Evolutionary conservation across 2,888 invertebrate genomes (phyloP).

Genomic region (Hyppa rectilinea): DNA sequence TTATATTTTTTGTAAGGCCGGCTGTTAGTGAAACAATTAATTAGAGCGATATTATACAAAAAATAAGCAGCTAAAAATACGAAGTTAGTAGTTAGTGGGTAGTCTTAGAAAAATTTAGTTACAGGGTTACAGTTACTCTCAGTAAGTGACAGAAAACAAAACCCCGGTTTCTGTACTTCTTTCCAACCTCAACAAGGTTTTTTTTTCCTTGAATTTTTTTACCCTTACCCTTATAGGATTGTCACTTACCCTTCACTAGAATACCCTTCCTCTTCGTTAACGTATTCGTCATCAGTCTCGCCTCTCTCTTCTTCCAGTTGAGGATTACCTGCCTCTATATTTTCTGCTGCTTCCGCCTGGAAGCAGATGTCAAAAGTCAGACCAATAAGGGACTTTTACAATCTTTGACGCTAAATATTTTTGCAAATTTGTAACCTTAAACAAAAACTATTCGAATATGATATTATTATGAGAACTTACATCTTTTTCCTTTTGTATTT

Average conservation of each 20-base stretch:
- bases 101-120: background rate
- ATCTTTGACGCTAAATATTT: background rate
- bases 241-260: conserved; percentile 91
- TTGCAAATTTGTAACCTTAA: too few species aligned
- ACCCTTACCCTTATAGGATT: background rate
- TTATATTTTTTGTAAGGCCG: conserved; percentile 85
- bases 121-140: background rate
- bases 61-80: background rate
- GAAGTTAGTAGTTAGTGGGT: background rate
- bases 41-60: conserved; percentile 22
- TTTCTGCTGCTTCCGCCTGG: conserved; percentile 78
- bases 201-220: background rate
- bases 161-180: background rate
- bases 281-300: conserved; percentile 92
- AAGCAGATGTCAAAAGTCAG: background rate
- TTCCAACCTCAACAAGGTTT: background rate
- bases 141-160: background rate
- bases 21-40: conserved; percentile 72
- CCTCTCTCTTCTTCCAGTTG: conserved; percentile 90
- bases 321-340: conserved; percentile 85
- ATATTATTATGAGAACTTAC: conserved; percentile 75
- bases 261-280: conserved; percentile 92
- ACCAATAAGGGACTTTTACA: background rate
- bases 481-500: conserved; percentile 97
- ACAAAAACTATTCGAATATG: background rate